These are phyloP conservation scores for Phalloptychus januarius DNA, from an alignment of 2,797 vertebrate genomes.

Conservation along the genomic window DNA sequence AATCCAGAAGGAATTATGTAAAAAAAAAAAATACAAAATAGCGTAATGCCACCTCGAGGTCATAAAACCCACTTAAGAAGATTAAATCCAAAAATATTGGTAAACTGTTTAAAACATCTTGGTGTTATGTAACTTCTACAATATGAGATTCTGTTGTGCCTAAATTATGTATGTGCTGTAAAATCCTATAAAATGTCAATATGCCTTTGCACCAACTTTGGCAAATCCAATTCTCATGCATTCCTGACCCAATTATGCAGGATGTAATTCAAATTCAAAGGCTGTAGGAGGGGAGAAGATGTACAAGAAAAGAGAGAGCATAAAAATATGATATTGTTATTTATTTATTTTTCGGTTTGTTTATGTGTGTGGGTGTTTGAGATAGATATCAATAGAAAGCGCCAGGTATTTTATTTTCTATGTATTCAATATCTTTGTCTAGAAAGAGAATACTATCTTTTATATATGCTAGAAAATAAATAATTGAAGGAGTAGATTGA, in stretches of 20 bases:
- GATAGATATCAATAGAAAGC: slow-evolving; percentile 64
- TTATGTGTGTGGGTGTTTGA: slow-evolving; percentile 53
- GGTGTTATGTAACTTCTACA: slow-evolving; percentile 41
- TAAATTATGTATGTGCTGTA: slow-evolving; percentile 54
- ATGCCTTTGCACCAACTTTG: slow-evolving; percentile 37
- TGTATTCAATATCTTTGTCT: slow-evolving; percentile 50
- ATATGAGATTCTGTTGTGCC: slow-evolving; percentile 37
- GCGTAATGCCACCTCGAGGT: slow-evolving; percentile 36
- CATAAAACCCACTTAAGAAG: slow-evolving; percentile 43
- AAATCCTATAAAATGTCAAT: slow-evolving; percentile 69
- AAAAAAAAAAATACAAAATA: slow-evolving; percentile 25
- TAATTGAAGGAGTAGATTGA: slow-evolving; percentile 19
- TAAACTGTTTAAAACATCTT: slow-evolving; percentile 41
- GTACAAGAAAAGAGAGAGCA: slow-evolving; percentile 44
- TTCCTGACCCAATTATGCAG: slow-evolving; percentile 62
- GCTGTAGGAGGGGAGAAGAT: slow-evolving; percentile 54
- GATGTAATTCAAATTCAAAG: slow-evolving; percentile 65
- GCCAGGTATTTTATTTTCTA: slow-evolving; percentile 37
- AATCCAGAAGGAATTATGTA: slow-evolving; percentile 27
- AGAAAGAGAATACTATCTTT: slow-evolving; percentile 47
- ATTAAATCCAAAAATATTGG: slow-evolving; percentile 59
- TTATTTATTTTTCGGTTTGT: slow-evolving; percentile 58
- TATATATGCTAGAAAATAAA: slow-evolving; percentile 20
- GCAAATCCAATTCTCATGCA: slow-evolving; percentile 56
- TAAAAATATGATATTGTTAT: slow-evolving; percentile 58